A percentile compares a stretch with the other conserved stretches of the same genome.
These are phyloP conservation scores for Trissolcus japonicus DNA, from an alignment of 2,888 invertebrate species.

Conservation along the genomic window DNA sequence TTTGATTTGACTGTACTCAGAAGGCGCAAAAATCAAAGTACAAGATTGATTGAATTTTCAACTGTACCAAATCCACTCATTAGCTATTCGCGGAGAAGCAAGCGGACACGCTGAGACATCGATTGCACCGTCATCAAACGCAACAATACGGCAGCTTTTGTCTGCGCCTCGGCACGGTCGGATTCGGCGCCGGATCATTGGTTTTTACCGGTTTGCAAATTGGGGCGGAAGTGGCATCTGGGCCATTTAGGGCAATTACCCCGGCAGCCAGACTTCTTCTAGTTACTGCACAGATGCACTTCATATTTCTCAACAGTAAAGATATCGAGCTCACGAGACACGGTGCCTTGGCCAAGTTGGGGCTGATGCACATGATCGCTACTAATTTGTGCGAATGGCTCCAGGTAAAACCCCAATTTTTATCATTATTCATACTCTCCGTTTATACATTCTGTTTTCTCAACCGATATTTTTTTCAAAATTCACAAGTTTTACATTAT, in stretches of 20 bases:
- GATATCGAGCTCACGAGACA: slow-evolving; percentile 82
- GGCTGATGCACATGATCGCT: slow-evolving; percentile 95
- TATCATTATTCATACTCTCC: neutral
- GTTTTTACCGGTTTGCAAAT: slow-evolving; percentile 85
- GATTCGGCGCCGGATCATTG: slow-evolving; percentile 78
- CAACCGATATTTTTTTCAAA: too few relatives aligned
- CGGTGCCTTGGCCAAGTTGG: slow-evolving; percentile 88
- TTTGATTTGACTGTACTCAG: slow-evolving; percentile 3
- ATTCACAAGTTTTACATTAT: too few relatives aligned
- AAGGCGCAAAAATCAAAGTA: slow-evolving; percentile 16
- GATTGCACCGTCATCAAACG: slow-evolving; percentile 58
- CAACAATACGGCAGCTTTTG: slow-evolving; percentile 90
- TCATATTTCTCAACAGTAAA: slow-evolving; percentile 94
- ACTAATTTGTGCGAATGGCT: slow-evolving; percentile 96
- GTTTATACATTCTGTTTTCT: too few relatives aligned
- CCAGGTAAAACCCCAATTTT: slow-evolving; percentile 78
- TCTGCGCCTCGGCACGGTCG: slow-evolving; percentile 88
- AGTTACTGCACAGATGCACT: slow-evolving; percentile 93
- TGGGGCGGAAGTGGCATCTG: slow-evolving; percentile 76
- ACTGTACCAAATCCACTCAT: slow-evolving; percentile 19
- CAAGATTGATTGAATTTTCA: neutral
- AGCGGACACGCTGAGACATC: slow-evolving; percentile 43
- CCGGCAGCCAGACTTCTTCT: slow-evolving; percentile 89
- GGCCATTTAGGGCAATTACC: slow-evolving; percentile 82
- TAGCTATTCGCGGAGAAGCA: slow-evolving; percentile 42